Percentiles rank a stretch among this genome's conserved stretches.
phyloP scores from a whole-genome alignment of 2,888 invertebrate species.

The Pheosia gnoma region DNA sequence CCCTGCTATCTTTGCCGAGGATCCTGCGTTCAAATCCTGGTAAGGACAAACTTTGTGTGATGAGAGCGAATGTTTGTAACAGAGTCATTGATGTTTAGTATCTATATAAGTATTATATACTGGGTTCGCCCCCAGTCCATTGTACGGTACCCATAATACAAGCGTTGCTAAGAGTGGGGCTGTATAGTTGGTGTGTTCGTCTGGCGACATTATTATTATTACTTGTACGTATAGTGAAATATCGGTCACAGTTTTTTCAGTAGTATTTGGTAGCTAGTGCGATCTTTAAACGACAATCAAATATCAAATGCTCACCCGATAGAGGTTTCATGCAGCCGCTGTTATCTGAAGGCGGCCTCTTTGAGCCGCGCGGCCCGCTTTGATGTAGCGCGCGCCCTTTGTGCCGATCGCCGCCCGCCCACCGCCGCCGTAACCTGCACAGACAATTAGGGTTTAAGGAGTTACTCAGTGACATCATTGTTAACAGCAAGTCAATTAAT shows the following conservation, averaged over 20 bases:
- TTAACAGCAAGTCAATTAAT: conserved; percentile 18
- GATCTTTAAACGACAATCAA: conserved; percentile 72
- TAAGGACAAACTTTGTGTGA: no score
- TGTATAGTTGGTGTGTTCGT: no score
- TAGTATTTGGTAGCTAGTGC: conserved; percentile 46
- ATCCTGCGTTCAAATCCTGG: no score
- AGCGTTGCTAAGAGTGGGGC: no score
- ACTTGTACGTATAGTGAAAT: conserved; percentile 39
- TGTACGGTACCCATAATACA: no score
- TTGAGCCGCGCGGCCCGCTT: conserved; percentile 67
- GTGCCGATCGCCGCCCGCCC: conserved; percentile 43
- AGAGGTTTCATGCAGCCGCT: conserved; percentile 64
- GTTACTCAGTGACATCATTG: conserved; percentile 47
- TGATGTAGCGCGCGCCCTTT: conserved; percentile 68
- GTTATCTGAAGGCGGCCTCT: conserved; percentile 64
- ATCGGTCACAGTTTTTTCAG: conserved; percentile 58
- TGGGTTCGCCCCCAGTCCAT: no score
- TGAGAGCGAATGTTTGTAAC: no score
- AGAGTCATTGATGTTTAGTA: no score
- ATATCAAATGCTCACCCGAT: conserved; percentile 68
- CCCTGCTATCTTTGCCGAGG: no score
- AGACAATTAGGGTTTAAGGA: conserved; percentile 60
- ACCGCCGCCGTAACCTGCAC: conserved; percentile 57
- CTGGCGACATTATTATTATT: no score
- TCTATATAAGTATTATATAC: no score